phyloP scores from a whole-genome alignment of 2,113 vertebrate species.

The Jacana jacana region DNA sequence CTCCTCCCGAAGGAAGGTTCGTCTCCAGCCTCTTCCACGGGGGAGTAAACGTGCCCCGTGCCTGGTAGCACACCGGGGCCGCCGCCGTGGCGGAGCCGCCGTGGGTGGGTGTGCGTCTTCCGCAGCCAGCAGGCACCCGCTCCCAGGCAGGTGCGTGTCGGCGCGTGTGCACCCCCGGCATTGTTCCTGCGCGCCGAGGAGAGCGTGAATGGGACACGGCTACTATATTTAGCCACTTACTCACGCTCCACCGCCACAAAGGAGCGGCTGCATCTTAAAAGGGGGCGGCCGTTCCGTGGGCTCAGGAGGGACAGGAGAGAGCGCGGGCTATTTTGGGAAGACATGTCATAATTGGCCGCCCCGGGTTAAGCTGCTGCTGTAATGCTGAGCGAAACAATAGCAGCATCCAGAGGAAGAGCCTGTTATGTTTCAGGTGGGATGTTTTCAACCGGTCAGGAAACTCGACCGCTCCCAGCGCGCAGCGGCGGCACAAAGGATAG shows the following conservation, averaged over 20 bases:
- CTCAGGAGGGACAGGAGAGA: constrained; percentile 74
- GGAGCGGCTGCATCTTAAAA: constrained; percentile 76
- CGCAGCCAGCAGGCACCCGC: constrained; percentile 65
- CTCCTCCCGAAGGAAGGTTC: constrained; percentile 36
- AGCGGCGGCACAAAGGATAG: constrained; percentile 76
- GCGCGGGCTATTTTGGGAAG: constrained; percentile 76
- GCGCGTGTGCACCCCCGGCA: constrained; percentile 65
- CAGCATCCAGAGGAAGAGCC: constrained; percentile 79
- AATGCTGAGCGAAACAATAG: constrained; percentile 77
- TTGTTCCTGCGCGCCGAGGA: constrained; percentile 73
- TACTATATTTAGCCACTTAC: constrained; percentile 80
- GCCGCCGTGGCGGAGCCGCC: constrained; percentile 76
- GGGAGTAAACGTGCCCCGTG: constrained; percentile 70
- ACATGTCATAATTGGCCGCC: constrained; percentile 76
- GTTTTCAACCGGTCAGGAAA: constrained; percentile 80
- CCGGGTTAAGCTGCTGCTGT: constrained; percentile 74
- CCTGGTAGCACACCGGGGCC: constrained; percentile 63
- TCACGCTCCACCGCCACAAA: constrained; percentile 72
- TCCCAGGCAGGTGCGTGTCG: constrained; percentile 76
- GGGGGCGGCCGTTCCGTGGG: constrained; percentile 73
- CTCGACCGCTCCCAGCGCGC: constrained; percentile 69
- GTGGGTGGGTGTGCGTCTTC: constrained; percentile 75
- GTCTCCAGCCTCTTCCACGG: constrained; percentile 63
- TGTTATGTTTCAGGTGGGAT: constrained; percentile 84
- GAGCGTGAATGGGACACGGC: constrained; percentile 67